These are phyloP conservation scores for Stenurella melanura DNA, from an alignment of 2,888 invertebrate genomes.

Conservation along the genomic window DNA sequence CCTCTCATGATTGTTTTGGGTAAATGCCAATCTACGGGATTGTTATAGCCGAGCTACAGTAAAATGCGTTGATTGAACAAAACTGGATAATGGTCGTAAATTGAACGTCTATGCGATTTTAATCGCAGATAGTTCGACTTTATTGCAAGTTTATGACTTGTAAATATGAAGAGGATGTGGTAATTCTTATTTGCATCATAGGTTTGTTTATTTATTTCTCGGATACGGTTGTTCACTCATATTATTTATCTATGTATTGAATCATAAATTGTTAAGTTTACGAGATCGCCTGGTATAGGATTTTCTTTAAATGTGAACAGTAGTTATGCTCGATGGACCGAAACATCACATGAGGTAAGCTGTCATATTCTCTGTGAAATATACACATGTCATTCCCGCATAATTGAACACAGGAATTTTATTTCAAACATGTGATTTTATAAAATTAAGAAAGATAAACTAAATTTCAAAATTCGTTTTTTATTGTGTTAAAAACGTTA, in stretches of 20 bases:
- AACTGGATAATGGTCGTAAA: neutral
- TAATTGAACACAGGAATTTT: no score
- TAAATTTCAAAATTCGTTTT: no score
- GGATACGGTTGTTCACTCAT: neutral
- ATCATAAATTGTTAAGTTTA: neutral
- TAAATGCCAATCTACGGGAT: slow-evolving; percentile 40
- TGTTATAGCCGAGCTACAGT: slow-evolving; percentile 13
- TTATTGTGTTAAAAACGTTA: no score
- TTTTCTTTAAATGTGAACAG: no score
- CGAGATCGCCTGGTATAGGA: no score
- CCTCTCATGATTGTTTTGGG: slow-evolving; percentile 50
- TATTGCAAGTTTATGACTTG: neutral
- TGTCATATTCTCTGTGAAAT: no score
- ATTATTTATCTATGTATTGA: neutral
- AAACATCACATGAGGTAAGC: no score
- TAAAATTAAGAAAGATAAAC: no score
- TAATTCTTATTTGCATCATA: neutral
- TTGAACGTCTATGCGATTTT: neutral
- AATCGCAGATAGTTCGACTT: neutral
- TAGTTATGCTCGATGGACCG: no score
- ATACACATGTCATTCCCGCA: no score
- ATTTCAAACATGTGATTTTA: no score
- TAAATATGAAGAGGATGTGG: slow-evolving; percentile 5
- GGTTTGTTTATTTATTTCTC: neutral
- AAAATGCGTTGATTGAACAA: slow-evolving; percentile 2